Evolutionary conservation across 2,797 vertebrate species (phyloP), one percentile per base, ranked within the genome.

Genomic region (Alauda arvensis): DNA sequence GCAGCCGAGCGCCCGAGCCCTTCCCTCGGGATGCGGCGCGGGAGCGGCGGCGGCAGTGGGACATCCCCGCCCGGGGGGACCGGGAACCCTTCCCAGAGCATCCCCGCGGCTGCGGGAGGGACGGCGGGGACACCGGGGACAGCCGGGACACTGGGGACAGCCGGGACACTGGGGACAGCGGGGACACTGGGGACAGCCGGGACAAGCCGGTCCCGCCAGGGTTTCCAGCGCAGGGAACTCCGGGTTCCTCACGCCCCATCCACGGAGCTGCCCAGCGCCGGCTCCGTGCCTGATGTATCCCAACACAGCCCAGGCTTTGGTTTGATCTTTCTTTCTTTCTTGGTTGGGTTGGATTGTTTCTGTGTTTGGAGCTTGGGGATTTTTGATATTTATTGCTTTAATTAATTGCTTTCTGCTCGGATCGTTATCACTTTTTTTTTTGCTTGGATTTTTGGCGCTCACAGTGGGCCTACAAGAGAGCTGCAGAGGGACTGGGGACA

Each of bases 241-340:
- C 18, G 2, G 6, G 53, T 34, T 40, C 51, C 29, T 46, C 62
- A 6, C 3, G 1, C 4, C 46, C 4, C 21, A 24, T 46, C 13
- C 23, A 7, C 8, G 2, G 49, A 46, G 40, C 40, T 46, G 48
- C 37, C 20, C 53, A 14, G 1, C 1, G 3, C 10, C 11, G 2
- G 29, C 56, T 25, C 55, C 2, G 1, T 31, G 71, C 12, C 61
- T 18, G 18, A 6, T 31, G 23, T 3, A 34, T 14, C 49, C 65
- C 53, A 55, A 26, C 25, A n/a, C 42, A 34, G 2, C 42, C 48
- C 48, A 25, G 20, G 34, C 8, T 31, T 48, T 21, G 11, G 10
- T 18, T 51, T 37, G 7, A 4, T 24, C 8, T 7, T 19, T 11
- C 24, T 24, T 16, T 18, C 6, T 71, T 23, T 18, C 8, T 13